Percentiles rank a stretch among this genome's conserved stretches.
Evolutionary conservation across 1,140 invertebrate species (phyloP).

Genomic region (Acromyrmex charruanus): DNA sequence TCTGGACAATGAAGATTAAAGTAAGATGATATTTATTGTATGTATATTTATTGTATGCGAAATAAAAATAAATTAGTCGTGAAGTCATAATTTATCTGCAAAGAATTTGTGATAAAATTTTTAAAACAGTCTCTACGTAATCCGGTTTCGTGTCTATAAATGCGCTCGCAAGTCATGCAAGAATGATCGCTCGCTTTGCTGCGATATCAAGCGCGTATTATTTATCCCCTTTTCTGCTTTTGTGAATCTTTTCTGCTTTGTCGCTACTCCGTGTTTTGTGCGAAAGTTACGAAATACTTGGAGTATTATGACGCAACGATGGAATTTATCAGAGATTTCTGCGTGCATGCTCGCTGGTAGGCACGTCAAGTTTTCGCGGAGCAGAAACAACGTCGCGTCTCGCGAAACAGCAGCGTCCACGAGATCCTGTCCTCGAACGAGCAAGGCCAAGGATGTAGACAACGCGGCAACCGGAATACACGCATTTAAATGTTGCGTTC

Average conservation of each 20-base stretch:
- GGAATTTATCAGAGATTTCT: conserved; percentile 25
- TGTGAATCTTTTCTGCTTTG: conserved; percentile 60
- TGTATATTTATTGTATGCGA: too few relatives aligned
- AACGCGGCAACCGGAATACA: conserved; percentile 68
- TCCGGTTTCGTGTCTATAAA: conserved; percentile 76
- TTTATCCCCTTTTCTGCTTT: conserved; percentile 56
- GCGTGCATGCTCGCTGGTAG: background rate
- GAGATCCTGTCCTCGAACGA: conserved; percentile 35
- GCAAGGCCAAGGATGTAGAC: conserved; percentile 76
- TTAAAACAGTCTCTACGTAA: conserved; percentile 74
- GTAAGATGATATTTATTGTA: too few relatives aligned
- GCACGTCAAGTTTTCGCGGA: background rate
- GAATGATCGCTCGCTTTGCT: conserved; percentile 72
- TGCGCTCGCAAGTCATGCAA: conserved; percentile 67
- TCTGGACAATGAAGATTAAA: too few relatives aligned
- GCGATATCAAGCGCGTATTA: conserved; percentile 48
- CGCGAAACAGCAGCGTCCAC: conserved; percentile 50
- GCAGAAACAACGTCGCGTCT: background rate
- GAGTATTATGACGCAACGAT: conserved; percentile 35
- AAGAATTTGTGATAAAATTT: conserved; percentile 77
- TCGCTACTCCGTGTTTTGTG: conserved; percentile 38
- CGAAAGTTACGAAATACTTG: conserved; percentile 41
- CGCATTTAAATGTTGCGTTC: conserved; percentile 82
- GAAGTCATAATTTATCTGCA: conserved; percentile 43
- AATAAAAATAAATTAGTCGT: background rate